Conservation (phyloP, 1,140 invertebrate species). For the Cylas formicarius region DNA sequence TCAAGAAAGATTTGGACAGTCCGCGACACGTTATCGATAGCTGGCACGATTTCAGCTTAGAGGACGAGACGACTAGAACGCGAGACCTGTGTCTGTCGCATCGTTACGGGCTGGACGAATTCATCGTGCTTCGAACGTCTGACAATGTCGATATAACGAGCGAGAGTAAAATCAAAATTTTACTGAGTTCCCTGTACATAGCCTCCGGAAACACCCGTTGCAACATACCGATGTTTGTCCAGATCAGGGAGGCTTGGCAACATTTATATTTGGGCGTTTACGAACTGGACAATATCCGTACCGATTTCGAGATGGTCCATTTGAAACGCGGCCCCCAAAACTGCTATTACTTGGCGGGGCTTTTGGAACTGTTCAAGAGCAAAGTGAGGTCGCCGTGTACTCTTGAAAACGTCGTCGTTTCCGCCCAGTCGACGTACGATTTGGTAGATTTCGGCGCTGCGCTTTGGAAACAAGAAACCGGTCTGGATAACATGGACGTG, state of each 20-base stretch:
- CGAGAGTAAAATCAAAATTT: slow-evolving; percentile 75
- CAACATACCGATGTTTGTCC: slow-evolving; percentile 79
- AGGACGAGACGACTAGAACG: slow-evolving; percentile 15
- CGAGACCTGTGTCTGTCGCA: slow-evolving; percentile 40
- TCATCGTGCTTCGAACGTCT: slow-evolving; percentile 66
- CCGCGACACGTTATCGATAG: slow-evolving; percentile 32
- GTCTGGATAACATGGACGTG: slow-evolving; percentile 56
- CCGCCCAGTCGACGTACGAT: slow-evolving; percentile 76
- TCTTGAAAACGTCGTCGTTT: slow-evolving; percentile 61
- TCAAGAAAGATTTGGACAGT: slow-evolving; percentile 27
- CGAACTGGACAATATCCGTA: slow-evolving; percentile 63
- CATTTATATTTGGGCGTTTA: slow-evolving; percentile 75
- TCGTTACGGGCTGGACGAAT: slow-evolving; percentile 80
- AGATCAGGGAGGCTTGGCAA: slow-evolving; percentile 73
- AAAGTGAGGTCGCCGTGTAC: slow-evolving; percentile 59
- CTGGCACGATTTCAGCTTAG: slow-evolving; percentile 31
- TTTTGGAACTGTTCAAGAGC: slow-evolving; percentile 71
- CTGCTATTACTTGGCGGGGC: slow-evolving; percentile 72
- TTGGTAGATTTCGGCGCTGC: slow-evolving; percentile 63
- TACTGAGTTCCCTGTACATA: slow-evolving; percentile 78
- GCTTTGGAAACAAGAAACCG: slow-evolving; percentile 63
- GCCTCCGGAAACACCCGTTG: slow-evolving; percentile 76
- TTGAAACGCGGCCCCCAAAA: slow-evolving; percentile 72
- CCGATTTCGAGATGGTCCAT: slow-evolving; percentile 84
- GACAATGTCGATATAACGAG: slow-evolving; percentile 54